Evolutionary conservation across 1,140 invertebrate genomes (phyloP).

Genomic region (Saccostrea glomerata): DNA sequence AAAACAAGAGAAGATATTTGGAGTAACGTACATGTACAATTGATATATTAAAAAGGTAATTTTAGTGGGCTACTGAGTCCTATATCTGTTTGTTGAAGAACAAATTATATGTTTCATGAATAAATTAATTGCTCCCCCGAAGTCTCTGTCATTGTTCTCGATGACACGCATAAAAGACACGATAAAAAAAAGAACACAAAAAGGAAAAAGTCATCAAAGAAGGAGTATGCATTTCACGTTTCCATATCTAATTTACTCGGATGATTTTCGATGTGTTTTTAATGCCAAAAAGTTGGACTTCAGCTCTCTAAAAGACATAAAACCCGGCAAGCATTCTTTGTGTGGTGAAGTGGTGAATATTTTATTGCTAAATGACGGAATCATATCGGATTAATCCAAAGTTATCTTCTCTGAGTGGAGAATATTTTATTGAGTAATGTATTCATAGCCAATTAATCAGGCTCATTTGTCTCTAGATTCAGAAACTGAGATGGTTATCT

Average conservation of each 20-base stretch:
- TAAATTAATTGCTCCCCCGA: background rate
- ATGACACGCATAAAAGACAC: background rate
- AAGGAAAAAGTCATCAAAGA: background rate
- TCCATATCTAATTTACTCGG: constrained; percentile 1
- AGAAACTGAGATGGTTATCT: background rate
- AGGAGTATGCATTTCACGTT: background rate
- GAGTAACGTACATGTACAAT: background rate
- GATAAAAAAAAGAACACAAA: background rate
- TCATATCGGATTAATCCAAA: background rate
- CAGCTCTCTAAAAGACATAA: background rate
- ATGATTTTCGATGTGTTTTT: background rate
- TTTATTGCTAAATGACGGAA: background rate
- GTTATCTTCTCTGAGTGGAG: background rate
- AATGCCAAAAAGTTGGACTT: background rate
- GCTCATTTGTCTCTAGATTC: background rate
- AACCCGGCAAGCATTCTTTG: background rate
- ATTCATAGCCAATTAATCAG: background rate
- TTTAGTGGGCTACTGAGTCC: background rate
- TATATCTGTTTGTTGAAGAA: background rate
- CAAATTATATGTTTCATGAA: background rate
- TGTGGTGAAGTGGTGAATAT: background rate
- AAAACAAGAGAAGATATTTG: background rate
- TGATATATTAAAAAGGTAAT: too few species aligned
- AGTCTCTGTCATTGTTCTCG: background rate
- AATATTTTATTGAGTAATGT: background rate